Percentiles rank a stretch among this genome's conserved stretches.
These are phyloP conservation scores for Sphaerolaimus hirsutus DNA, from an alignment of 2,888 invertebrate genomes.

Conservation along the genomic window DNA sequence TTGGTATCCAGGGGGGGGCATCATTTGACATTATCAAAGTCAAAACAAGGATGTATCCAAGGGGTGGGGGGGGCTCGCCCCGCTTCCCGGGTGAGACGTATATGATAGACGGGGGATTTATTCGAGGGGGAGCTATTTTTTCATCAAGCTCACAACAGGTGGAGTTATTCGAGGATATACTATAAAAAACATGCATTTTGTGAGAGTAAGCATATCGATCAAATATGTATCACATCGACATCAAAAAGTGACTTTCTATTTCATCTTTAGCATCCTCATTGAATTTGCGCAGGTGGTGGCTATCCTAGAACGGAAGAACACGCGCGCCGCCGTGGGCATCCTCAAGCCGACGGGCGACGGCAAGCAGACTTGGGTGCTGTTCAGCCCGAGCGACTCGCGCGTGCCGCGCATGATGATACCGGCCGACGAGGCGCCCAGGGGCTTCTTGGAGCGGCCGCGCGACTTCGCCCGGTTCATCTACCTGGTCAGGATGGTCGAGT, in stretches of 20 bases:
- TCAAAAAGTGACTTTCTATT: too few species aligned
- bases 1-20: not conserved
- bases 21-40: too few species aligned
- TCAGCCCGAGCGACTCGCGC: slow-evolving; percentile 45
- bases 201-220: too few species aligned
- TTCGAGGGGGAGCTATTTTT: too few species aligned
- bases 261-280: not conserved
- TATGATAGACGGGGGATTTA: too few species aligned
- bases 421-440: slow-evolving; percentile 38
- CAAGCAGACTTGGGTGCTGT: slow-evolving; percentile 40
- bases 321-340: slow-evolving; percentile 46
- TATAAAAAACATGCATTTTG: too few species aligned
- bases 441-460: slow-evolving; percentile 34
- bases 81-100: too few species aligned
- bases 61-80: too few species aligned
- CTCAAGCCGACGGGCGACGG: slow-evolving; percentile 36
- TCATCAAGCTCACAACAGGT: too few species aligned
- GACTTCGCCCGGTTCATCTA: slow-evolving; percentile 38
- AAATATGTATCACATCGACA: too few species aligned
- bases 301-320: slow-evolving; percentile 48
- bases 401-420: slow-evolving; percentile 52
- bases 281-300: slow-evolving; percentile 39
- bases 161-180: too few species aligned
- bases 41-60: too few species aligned
- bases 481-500: slow-evolving; percentile 44